Conservation (phyloP, 1,140 invertebrate genomes). For the Cydia strobilella region DNA sequence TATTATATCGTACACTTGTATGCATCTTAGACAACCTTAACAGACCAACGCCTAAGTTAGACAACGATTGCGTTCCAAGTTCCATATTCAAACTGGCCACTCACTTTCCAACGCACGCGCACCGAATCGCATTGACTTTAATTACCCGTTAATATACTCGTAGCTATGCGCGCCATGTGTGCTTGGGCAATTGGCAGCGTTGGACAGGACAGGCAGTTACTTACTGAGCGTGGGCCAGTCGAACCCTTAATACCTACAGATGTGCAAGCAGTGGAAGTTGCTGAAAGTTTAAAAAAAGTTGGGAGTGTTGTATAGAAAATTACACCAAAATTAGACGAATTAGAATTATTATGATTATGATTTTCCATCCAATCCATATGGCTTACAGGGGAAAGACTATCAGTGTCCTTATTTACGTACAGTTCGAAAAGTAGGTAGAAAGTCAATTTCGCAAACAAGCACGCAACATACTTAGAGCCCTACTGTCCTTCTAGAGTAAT, state of each 20-base stretch:
- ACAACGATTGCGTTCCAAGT: slow-evolving; percentile 57
- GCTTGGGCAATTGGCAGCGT: slow-evolving; percentile 16
- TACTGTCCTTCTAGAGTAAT: too few species aligned
- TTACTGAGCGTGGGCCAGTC: neutral
- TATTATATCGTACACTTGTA: neutral
- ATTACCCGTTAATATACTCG: slow-evolving; percentile 49
- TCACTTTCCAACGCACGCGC: slow-evolving; percentile 66
- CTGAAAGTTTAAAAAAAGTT: too few species aligned
- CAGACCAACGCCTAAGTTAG: slow-evolving; percentile 27
- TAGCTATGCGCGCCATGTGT: slow-evolving; percentile 35
- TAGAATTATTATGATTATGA: too few species aligned
- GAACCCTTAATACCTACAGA: neutral
- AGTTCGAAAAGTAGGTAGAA: too few species aligned
- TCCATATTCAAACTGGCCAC: slow-evolving; percentile 66
- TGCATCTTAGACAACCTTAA: neutral
- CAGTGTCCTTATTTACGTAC: too few species aligned
- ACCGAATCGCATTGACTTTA: slow-evolving; percentile 62
- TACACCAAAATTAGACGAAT: too few species aligned
- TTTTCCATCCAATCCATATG: too few species aligned
- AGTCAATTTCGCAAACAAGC: too few species aligned
- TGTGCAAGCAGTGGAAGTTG: neutral
- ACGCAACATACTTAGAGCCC: too few species aligned
- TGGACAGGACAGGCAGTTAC: neutral
- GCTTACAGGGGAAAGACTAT: too few species aligned
- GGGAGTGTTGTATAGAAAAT: too few species aligned